Conservation (phyloP, 1,140 invertebrate genomes). For the Papilio polytes region DNA sequence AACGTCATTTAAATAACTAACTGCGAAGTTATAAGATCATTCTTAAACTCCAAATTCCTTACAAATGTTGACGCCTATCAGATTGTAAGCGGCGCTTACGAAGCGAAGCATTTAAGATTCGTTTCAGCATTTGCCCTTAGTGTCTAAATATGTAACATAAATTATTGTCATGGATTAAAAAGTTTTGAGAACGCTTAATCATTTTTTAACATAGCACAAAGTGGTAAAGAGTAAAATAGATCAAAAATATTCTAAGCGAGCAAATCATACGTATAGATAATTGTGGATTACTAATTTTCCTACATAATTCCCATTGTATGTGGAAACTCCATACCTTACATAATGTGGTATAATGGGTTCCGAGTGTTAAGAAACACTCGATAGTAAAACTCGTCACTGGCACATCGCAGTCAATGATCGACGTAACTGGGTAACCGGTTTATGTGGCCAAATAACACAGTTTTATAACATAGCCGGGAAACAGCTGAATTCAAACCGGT, state of each 20-base stretch:
- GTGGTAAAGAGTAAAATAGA: not conserved
- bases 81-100: too few species aligned
- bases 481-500: slow-evolving; percentile 17
- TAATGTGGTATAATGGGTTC: slow-evolving; percentile 35
- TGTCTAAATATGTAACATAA: too few species aligned
- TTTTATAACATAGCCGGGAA: slow-evolving; percentile 15
- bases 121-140: too few species aligned
- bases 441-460: slow-evolving; percentile 32
- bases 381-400: slow-evolving; percentile 37
- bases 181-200: too few species aligned
- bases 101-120: too few species aligned
- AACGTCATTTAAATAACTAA: too few species aligned
- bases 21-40: too few species aligned
- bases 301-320: not conserved
- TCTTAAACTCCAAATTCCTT: too few species aligned
- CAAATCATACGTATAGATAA: too few species aligned
- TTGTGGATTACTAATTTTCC: not conserved
- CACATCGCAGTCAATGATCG: slow-evolving; percentile 24
- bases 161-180: too few species aligned
- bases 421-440: slow-evolving; percentile 40
- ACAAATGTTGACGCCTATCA: too few species aligned
- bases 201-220: not conserved
- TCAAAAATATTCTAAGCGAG: too few species aligned
- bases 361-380: slow-evolving; percentile 30
- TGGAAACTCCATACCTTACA: slow-evolving; percentile 18